Evolutionary conservation across 2,888 invertebrate genomes (phyloP), one percentile per base, ranked within the genome.

Genomic region (Alloscopus bannaensis): DNA sequence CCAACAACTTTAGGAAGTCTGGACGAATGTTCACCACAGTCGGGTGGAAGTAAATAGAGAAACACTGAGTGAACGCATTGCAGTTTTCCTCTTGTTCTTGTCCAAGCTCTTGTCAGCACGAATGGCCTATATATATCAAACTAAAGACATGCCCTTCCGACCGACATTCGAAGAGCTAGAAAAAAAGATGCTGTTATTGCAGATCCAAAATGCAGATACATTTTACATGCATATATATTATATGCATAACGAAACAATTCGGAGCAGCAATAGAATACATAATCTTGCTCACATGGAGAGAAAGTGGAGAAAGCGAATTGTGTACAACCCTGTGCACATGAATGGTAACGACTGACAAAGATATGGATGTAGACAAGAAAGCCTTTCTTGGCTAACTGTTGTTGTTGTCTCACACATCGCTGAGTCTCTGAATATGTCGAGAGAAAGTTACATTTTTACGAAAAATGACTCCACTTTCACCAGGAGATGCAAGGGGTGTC

Each of bases 71-170:
- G 62, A 71, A 71, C 62, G 52, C 71, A 62, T 40, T 62, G 60
- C 71, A 71, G 60, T 24, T 60, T 8, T 40, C 24, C 42, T 13
- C 52, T 36, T 55, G 55, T 52, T 22, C 60, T 52, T 60, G 70
- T 62, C 71, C 31, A 29, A 71, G 50, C 26, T 52, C 26, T 50
- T 71, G 71, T 71, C 71, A 71, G 31, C 36, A 36, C 36, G 52
- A 71, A 71, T 71, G 71, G 62, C 52, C 71, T 71, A 71, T 59
- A 59, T 71, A 71, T 62, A 71, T 71, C 71, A 71, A 71, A 62
- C 57, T 26, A 57, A 69, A 62, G 62, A 50, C 40, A 71, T 62
- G 71, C 50, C 71, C 71, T 52, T 40, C 45, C 62, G 50, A 52
- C 62, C 62, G 62, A 71, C 71, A 71, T 71, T 71, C 11, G 52